Conservation (phyloP, 1,140 invertebrate species). For the Cyclina sinensis region DNA sequence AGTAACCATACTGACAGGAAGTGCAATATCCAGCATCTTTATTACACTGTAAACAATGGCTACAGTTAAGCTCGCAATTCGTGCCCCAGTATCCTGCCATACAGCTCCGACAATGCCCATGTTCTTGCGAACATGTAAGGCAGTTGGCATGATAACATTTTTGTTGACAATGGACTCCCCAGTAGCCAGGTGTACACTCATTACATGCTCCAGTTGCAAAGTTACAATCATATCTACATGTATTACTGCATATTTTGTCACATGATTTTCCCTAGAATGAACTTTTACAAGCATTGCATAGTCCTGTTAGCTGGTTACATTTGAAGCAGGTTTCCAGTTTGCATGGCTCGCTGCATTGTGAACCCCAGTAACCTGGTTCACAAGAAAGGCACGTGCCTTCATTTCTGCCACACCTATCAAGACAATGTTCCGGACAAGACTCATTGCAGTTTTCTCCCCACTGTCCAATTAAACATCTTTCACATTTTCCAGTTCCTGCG, state of each 20-base stretch:
- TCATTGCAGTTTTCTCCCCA: constrained; percentile 1
- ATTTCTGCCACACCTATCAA: background rate
- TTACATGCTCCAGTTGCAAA: background rate
- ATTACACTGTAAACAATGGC: too few relatives aligned
- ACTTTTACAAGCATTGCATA: background rate
- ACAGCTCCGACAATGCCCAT: too few relatives aligned
- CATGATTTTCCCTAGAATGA: background rate
- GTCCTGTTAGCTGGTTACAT: background rate
- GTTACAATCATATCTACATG: background rate
- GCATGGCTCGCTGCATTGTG: background rate
- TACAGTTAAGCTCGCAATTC: too few relatives aligned
- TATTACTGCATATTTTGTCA: background rate
- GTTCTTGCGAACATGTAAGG: too few relatives aligned
- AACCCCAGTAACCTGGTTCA: background rate
- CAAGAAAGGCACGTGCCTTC: background rate
- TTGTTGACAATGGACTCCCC: background rate
- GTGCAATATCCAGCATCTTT: background rate
- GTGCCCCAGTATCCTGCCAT: too few relatives aligned
- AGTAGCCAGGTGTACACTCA: background rate
- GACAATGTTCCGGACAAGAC: background rate
- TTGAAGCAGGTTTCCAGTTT: background rate
- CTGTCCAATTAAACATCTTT: background rate
- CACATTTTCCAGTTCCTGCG: background rate
- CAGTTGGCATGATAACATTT: background rate
- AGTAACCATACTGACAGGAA: background rate